These are phyloP conservation scores for Semicossyphus pulcher DNA, from an alignment of 2,113 vertebrate genomes.

Conservation along the genomic window DNA sequence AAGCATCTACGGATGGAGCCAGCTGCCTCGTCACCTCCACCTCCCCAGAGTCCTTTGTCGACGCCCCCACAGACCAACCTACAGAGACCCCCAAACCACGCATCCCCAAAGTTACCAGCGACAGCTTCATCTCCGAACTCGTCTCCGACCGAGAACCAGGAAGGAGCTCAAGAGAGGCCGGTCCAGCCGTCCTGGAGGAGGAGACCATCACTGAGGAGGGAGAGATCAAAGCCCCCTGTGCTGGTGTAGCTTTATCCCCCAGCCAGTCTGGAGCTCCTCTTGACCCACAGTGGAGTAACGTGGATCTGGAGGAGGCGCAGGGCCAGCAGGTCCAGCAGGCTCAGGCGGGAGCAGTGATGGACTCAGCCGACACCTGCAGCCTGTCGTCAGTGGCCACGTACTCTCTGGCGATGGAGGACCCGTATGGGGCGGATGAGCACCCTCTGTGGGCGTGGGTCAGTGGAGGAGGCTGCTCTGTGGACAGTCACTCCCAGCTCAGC, in stretches of 20 bases:
- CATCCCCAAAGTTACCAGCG: constrained; percentile 86
- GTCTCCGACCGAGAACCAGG: constrained; percentile 80
- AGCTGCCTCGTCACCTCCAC: background rate
- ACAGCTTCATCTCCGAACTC: constrained; percentile 86
- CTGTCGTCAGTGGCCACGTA: constrained; percentile 87
- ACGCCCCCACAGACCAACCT: background rate
- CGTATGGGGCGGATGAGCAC: constrained; percentile 84
- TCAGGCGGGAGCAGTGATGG: constrained; percentile 40
- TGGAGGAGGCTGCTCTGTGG: constrained; percentile 90
- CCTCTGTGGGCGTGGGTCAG: constrained; percentile 95
- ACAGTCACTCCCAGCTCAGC: constrained; percentile 84
- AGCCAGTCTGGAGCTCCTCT: constrained; percentile 57
- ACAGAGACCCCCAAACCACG: constrained; percentile 59
- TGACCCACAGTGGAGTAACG: constrained; percentile 91
- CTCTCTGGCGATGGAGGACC: constrained; percentile 86
- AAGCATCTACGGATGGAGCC: constrained; percentile 45
- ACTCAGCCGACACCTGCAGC: constrained; percentile 83
- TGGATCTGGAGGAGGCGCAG: constrained; percentile 91
- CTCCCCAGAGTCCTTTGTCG: constrained; percentile 24
- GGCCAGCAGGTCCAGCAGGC: constrained; percentile 75
- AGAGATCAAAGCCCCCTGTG: constrained; percentile 20
- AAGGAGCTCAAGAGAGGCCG: constrained; percentile 25
- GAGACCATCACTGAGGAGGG: constrained; percentile 25
- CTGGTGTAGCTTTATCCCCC: constrained; percentile 17
- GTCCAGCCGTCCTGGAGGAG: constrained; percentile 69